Conservation (phyloP, 1,140 invertebrate species). For the Hylaeus volcanicus region DNA sequence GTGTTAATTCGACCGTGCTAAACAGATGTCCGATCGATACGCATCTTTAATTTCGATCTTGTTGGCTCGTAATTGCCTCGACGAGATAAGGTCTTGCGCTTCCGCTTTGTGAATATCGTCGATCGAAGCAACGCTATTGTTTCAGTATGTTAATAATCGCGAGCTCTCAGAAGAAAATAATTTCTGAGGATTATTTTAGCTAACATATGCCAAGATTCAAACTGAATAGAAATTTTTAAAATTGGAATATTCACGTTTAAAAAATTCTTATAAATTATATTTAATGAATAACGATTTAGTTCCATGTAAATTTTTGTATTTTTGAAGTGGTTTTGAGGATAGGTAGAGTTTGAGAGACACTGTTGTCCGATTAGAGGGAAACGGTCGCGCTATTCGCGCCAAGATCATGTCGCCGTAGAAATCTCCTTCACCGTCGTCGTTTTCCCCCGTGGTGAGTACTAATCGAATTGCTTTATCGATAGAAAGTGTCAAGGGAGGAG, state of each 20-base stretch:
- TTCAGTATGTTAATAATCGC: constrained; percentile 12
- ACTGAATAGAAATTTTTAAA: too few relatives aligned
- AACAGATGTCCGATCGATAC: constrained; percentile 72
- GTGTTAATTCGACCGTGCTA: constrained; percentile 76
- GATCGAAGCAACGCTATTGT: constrained; percentile 40
- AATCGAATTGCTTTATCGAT: constrained; percentile 40
- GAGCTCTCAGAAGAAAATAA: too few relatives aligned
- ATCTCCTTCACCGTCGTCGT: constrained; percentile 5
- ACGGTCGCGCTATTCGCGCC: background rate
- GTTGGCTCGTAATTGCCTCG: constrained; percentile 71
- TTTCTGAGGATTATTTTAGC: too few relatives aligned
- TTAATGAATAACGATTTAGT: too few relatives aligned
- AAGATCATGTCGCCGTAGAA: constrained; percentile 1
- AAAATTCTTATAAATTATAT: too few relatives aligned
- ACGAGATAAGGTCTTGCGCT: constrained; percentile 65
- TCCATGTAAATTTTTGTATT: too few relatives aligned
- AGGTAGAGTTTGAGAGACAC: too few relatives aligned
- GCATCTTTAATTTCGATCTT: constrained; percentile 75
- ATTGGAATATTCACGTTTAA: too few relatives aligned
- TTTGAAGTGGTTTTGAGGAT: too few relatives aligned
- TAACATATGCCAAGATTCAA: too few relatives aligned
- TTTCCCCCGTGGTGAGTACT: background rate
- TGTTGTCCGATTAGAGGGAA: constrained; percentile 16
- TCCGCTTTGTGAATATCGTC: constrained; percentile 59
- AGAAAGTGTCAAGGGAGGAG: constrained; percentile 32